phyloP scores from a whole-genome alignment of 1,140 invertebrate genomes.

The Venturia canescens region DNA sequence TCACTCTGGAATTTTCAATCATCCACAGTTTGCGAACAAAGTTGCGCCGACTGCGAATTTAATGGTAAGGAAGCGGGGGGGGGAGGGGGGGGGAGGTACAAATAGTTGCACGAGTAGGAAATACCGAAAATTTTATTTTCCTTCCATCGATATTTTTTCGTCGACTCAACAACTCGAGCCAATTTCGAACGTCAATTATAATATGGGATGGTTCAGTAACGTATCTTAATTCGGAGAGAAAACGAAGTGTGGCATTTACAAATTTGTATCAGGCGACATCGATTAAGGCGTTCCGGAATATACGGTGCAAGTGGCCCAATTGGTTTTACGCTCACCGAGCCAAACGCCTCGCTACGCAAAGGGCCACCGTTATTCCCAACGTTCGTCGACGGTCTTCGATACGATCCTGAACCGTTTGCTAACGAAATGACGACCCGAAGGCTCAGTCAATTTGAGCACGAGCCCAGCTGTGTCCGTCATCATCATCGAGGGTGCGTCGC shows the following conservation, averaged over 20 bases:
- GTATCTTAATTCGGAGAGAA: not conserved
- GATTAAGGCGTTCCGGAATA: conserved; percentile 47
- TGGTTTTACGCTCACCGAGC: conserved; percentile 67
- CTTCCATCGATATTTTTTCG: no score
- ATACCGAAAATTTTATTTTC: no score
- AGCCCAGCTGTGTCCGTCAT: conserved; percentile 65
- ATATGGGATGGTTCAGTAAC: no score
- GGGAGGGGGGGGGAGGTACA: no score
- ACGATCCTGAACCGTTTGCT: conserved; percentile 67
- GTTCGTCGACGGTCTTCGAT: conserved; percentile 66
- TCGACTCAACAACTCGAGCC: no score
- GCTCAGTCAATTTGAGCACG: conserved; percentile 67
- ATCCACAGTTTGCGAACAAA: no score
- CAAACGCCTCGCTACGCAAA: conserved; percentile 63
- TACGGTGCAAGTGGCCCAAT: conserved; percentile 65
- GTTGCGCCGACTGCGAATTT: no score
- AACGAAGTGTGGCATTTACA: not conserved
- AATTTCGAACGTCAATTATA: no score
- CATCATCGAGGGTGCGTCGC: conserved; percentile 63
- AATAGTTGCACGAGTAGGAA: no score
- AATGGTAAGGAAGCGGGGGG: no score
- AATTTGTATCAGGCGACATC: conserved; percentile 52
- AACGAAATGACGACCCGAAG: conserved; percentile 59
- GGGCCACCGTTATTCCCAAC: conserved; percentile 64
- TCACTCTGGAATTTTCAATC: no score